Evolutionary conservation across 2,888 invertebrate species (phyloP), one percentile per base, ranked within the genome.

Genomic region (Lasioglossum villosulum): DNA sequence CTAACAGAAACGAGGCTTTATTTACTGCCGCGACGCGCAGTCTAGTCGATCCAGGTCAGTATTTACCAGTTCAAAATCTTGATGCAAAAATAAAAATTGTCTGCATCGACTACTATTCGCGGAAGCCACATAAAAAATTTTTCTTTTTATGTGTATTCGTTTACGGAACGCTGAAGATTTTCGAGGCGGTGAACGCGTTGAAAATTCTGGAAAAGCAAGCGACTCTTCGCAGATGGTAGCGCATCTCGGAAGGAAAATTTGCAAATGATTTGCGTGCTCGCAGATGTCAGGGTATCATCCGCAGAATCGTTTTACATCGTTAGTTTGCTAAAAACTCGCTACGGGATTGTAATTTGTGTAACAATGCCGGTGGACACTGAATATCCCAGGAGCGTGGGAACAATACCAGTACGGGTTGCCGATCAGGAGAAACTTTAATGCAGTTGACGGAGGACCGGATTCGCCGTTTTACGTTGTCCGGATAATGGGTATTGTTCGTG

Each of bases 401-500:
- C 86, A 87, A 88, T 89, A 63, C 74, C 66, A 6, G 23, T 8
- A 10, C 52, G 39, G 27, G 27, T 14, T 71, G 45, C 70, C 76
- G 76, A 80, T 80, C 76, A 59, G 78, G 37, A 71, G 78, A 83
- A 89, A 86, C 84, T 87, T 86, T 85, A 85, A 87, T 82, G 86
- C 48, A 77, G 83, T 87, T 81, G 83, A 82, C 71, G 78, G 81
- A 73, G 74, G 59, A 68, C 80, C 83, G 76, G 83, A 82, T 84
- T 84, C 76, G 86, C 82, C 83, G 84, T 87, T 90, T 90, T 88
- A 87, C 59, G 79, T 52, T 79, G 79, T n/a, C 56, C 39, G 77
- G 81, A 90, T 88, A 89, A 89, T 84, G 75, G 86, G 63, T 76
- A 88, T 84, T 82, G 84, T 89, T 86, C 79, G 75, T 73, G 85